Evolutionary conservation across 2,888 invertebrate species (phyloP), one percentile per base, ranked within the genome.

Genomic region (Eremobia ochroleuca): DNA sequence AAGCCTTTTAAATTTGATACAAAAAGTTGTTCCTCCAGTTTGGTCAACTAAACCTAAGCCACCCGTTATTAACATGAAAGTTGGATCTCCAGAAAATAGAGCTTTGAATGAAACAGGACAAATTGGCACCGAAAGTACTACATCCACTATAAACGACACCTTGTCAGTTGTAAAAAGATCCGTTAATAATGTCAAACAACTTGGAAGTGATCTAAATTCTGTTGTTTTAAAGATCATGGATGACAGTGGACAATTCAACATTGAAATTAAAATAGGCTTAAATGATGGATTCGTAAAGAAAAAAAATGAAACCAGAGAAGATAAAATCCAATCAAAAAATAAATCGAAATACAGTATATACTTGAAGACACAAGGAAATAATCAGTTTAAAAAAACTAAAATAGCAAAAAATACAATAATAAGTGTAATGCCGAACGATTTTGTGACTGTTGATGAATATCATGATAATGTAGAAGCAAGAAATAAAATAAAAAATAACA

Each of bases 191-290:
- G 92, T 4, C 75, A 92, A 87, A 82, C 52, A 83, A 87, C n/a
- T 72, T 81, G 64, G 11, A 62, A 70, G 70, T 13, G 76, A 87
- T 62, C 72, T 59, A 31, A 77, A 87, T 58, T 83, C 88, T 46
- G 76, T 94, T 5, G 72, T 93, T 55, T 65, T 95, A 13, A 92
- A 93, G 81, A 89, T 95, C n/a, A 64, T 92, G 46, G 90, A 93
- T 55, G 84, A 90, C 1, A 85, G 75, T 11, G 91, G 91, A 2
- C 66, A 88, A 18, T 79, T 92, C 4, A 91, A 87, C 76, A 88
- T 94, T 68, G 92, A 94, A 88, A 93, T 95, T 13, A 92, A 93
- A 87, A 66, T 94, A 43, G 81, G 83, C 21, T 66, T 89, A 5
- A 86, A 89, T 40, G 74, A 65, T 43, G n/a, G 31, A 43, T 71